Evolutionary conservation across 2,797 vertebrate genomes (phyloP).

Genomic region (Allobates femoralis): DNA sequence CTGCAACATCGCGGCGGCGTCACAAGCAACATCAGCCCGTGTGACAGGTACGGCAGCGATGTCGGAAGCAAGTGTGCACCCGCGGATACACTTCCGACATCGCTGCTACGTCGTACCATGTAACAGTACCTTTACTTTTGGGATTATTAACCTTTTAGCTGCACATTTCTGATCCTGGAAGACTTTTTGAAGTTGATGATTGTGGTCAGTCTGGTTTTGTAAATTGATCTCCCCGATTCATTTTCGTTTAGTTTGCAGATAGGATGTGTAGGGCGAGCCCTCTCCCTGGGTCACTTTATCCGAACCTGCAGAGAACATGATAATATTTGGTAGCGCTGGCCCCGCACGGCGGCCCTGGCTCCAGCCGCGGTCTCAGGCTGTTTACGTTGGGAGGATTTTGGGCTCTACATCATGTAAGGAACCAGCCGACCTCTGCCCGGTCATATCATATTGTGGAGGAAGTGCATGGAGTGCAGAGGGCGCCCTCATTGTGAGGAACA

Average conservation of each 20-base stretch:
- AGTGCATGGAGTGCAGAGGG: slow-evolving; percentile 20
- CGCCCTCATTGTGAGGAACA: slow-evolving; percentile 44
- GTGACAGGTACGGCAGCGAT: too few relatives aligned
- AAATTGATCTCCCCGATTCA: neutral
- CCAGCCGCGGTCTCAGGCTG: slow-evolving; percentile 22
- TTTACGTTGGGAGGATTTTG: slow-evolving; percentile 39
- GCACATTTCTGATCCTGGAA: neutral
- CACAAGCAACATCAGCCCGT: too few relatives aligned
- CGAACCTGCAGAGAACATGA: neutral
- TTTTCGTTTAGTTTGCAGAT: neutral
- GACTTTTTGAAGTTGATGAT: neutral
- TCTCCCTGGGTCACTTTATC: neutral
- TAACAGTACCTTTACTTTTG: too few relatives aligned
- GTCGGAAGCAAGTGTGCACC: too few relatives aligned
- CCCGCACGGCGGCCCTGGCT: neutral
- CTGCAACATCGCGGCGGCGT: too few relatives aligned
- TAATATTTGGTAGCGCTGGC: neutral
- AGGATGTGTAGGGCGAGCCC: neutral
- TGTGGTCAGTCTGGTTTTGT: neutral
- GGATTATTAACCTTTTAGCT: too few relatives aligned
- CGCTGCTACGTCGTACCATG: too few relatives aligned
- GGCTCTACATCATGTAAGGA: neutral
- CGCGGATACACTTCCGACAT: too few relatives aligned
- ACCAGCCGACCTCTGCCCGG: slow-evolving; percentile 1
- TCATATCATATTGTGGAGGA: slow-evolving; percentile 38